phyloP scores from a whole-genome alignment of 2,888 invertebrate species.

The Caenorhabditis sp. region DNA sequence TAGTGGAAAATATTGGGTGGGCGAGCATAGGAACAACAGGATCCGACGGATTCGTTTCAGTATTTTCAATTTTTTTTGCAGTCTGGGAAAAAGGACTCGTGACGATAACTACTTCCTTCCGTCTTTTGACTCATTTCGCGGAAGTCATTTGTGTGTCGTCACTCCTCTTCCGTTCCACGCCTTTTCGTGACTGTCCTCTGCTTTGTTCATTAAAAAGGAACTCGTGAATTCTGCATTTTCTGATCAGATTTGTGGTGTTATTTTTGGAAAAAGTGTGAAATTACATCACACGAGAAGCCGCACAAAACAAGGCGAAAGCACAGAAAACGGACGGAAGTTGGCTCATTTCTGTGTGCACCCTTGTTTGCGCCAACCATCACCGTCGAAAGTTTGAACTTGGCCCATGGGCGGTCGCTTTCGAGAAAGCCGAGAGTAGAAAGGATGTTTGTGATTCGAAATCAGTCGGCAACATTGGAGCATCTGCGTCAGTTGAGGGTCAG shows the following conservation, averaged over 20 bases:
- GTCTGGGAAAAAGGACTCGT: constrained; percentile 27
- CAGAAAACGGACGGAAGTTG: background rate
- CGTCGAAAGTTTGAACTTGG: no score
- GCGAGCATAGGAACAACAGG: constrained; percentile 16
- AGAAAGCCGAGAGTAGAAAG: background rate
- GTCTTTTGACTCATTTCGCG: constrained; percentile 11
- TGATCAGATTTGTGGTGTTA: background rate
- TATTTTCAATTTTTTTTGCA: constrained; percentile 42
- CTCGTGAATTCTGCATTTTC: no score
- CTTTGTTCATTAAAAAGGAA: background rate
- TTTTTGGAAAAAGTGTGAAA: background rate
- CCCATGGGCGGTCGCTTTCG: no score
- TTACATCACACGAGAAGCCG: background rate
- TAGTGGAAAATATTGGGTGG: constrained; percentile 20
- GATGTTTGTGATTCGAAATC: no score
- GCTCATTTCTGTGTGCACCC: constrained; percentile 1
- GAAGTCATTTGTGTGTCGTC: background rate
- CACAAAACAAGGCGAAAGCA: background rate
- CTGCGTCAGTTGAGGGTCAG: background rate
- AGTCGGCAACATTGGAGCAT: background rate
- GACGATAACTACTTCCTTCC: constrained; percentile 44
- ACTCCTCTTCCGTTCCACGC: background rate
- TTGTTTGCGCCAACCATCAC: constrained; percentile 5
- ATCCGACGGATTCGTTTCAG: constrained; percentile 7
- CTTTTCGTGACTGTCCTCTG: background rate